Evolutionary conservation across 2,888 invertebrate species (phyloP), one percentile per base, ranked within the genome.

Genomic region (Druceiella hillmani): DNA sequence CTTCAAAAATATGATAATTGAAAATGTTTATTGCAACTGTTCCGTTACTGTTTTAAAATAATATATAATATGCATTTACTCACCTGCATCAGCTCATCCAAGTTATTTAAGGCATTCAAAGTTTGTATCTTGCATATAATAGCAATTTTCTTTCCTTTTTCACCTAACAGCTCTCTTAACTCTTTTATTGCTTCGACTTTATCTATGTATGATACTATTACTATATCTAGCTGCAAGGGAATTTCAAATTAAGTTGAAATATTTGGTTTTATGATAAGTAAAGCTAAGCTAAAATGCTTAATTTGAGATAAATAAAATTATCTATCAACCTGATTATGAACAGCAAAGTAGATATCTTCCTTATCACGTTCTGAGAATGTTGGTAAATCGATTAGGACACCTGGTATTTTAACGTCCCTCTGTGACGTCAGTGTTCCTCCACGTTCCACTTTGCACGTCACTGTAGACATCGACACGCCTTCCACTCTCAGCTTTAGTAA

Each of bases 401-500:
- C 63, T 2, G 67, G 69, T 2, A 66, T 58, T 46, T 65, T 67
- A 0, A 69, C 66, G 38, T 68, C 67, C 46, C 62, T 69, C 20
- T 55, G 58, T 0, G 69, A 70, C 1, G 67, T 66, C 2, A 70
- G 46, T 2, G 53, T 39, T 2, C 69, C 70, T 3, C 69, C 69
- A 45, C 61, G 58, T 46, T 62, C 63, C 24, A 70, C 58, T 45
- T 55, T 63, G 33, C 70, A 70, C 0, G 68, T 69, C 9, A 68
- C 43, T 0, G 68, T 69, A 0, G 65, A 61, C 1, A 59, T 41
- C 1, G 69, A 66, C 42, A 69, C 62, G 10, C 67, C 52, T 46
- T 69, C 74, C 5, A 87, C 87, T 51, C 81, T 74, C n/a, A 91
- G 64, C 45, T 80, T 77, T 38, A 91, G 82, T 4, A 78, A 72